Percentiles rank a stretch among this genome's conserved stretches.
These are phyloP conservation scores for Cheilosia impressa DNA, from an alignment of 2,888 invertebrate species.

Conservation along the genomic window DNA sequence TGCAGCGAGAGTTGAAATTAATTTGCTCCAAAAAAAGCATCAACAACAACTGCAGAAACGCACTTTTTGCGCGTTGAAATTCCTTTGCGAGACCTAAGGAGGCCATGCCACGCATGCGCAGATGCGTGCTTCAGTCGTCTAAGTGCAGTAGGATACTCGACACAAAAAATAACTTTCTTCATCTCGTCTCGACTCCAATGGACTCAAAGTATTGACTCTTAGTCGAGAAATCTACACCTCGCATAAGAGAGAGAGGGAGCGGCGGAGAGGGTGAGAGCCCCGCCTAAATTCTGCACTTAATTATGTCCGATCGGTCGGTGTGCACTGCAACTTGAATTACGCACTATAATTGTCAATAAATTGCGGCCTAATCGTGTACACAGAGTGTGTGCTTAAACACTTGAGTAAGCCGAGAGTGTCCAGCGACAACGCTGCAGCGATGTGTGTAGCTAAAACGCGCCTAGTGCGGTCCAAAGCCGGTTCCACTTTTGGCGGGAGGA, in stretches of 20 bases:
- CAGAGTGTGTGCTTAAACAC: conserved; percentile 69
- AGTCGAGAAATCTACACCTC: conserved; percentile 42
- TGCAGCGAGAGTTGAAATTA: conserved; percentile 73
- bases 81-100: conserved; percentile 45
- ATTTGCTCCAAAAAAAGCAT: conserved; percentile 61
- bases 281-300: conserved; percentile 72
- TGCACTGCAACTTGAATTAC: conserved; percentile 75
- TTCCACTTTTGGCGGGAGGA: conserved; percentile 40
- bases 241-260: too few species aligned
- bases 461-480: conserved; percentile 54
- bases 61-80: conserved; percentile 52
- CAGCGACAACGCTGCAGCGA: not conserved
- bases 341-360: conserved; percentile 74
- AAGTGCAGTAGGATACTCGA: conserved; percentile 10
- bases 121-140: conserved; percentile 36
- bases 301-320: conserved; percentile 70
- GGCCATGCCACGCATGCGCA: conserved; percentile 68
- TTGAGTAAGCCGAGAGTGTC: conserved; percentile 48
- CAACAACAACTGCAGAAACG: conserved; percentile 39
- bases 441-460: conserved; percentile 43
- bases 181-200: conserved; percentile 11
- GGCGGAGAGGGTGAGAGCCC: conserved; percentile 34
- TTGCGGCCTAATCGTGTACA: conserved; percentile 69
- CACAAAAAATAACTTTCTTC: conserved; percentile 69
- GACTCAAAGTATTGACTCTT: conserved; percentile 34